Evolutionary conservation across 2,797 vertebrate genomes (phyloP), one percentile per base, ranked within the genome.

Genomic region (Periophthalmus magnuspinnatus): DNA sequence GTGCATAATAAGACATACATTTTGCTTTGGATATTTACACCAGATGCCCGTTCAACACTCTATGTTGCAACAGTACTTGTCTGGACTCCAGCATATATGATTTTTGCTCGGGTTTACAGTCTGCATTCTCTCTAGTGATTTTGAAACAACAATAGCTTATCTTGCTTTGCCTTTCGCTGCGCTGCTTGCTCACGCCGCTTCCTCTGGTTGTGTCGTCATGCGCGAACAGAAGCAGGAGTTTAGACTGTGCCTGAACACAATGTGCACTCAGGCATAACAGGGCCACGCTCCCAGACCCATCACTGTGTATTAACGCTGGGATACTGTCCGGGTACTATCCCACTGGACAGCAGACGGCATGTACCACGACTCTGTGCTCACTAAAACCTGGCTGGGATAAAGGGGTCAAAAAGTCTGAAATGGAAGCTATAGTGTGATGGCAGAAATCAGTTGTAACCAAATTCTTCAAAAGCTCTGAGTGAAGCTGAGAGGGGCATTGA

Each of bases 291-390:
- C 78, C 71, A 72, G 71, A 86, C 80, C 76, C 79, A 87, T 85
- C 80, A 72, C 78, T 82, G 78, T 72, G 78, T 72, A 86, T 88
- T 84, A 91, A 87, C 81, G 84, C 79, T 82, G 75, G 76, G 74
- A 83, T 76, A 52, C 77, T 56, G 74, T 77, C 79, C 80, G 14
- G 79, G 72, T 78, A 72, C 70, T 71, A 70, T 83, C 78, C 83
- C 69, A 62, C 72, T 75, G 69, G 77, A 75, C 69, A 71, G 72
- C 76, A 79, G 54, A 77, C 75, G 78, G 79, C 70, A 7, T 52
- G 69, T 78, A 50, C 68, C 56, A 58, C 55, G 64, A 76, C 62
- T 74, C 67, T 5, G 21, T 1, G 11, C 21, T 0, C 70, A 75
- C 61, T 77, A 78, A 55, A 69, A 75, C 67, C 60, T 33, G 50